Conservation (phyloP, 2,797 vertebrate species). For the Threskiornis aethiopicus region DNA sequence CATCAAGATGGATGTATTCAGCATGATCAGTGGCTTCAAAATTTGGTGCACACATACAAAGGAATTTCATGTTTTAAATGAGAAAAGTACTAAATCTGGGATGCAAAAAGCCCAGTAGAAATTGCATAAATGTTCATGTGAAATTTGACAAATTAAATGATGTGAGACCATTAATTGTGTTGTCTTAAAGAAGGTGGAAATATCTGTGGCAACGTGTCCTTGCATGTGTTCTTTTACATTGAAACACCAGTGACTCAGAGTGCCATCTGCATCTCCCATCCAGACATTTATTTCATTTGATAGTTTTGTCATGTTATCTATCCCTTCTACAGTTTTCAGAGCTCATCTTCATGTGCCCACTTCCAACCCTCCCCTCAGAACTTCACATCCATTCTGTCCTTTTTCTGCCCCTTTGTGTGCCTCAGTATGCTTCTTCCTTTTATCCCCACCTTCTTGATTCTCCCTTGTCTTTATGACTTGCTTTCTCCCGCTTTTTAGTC, state of each 20-base stretch:
- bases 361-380: neutral
- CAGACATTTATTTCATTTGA: constrained; percentile 10
- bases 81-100: neutral
- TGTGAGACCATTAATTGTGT: neutral
- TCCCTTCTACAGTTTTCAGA: neutral
- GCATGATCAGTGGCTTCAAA: neutral
- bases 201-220: constrained; percentile 18
- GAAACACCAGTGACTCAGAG: constrained; percentile 23
- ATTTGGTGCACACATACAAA: neutral
- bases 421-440: constrained; percentile 23
- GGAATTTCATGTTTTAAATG: neutral
- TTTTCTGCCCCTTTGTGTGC: neutral
- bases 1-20: neutral
- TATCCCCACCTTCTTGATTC: neutral
- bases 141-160: neutral
- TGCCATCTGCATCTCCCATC: constrained; percentile 41
- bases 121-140: neutral
- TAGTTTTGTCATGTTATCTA: neutral
- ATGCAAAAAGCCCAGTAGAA: neutral
- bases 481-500: neutral
- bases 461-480: neutral
- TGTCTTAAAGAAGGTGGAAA: constrained; percentile 27
- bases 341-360: neutral
- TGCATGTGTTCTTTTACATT: constrained; percentile 37
- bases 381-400: neutral